Evolutionary conservation across 2,888 invertebrate genomes (phyloP), one percentile per base, ranked within the genome.

Genomic region (Phrixothrix hirtus): DNA sequence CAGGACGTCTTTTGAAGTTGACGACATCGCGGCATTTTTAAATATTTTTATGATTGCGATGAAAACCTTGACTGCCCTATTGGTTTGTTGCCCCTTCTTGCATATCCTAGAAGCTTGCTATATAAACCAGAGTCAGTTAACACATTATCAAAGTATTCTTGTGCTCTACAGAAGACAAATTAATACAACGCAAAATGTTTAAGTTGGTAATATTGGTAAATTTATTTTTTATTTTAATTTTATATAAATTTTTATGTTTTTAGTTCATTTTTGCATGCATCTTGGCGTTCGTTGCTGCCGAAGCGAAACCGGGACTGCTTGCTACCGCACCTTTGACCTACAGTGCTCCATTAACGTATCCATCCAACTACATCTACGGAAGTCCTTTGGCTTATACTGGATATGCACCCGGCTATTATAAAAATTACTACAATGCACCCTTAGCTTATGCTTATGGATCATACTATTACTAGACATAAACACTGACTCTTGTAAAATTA

Each of bases 241-340:
- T n/a, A 7, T 39, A 16, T 11, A 9, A 30, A 12, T 15, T 32
- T 44, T 14, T 10, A 45, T n/a, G 43, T 53, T 75, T 74, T 4
- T 68, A 80, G 80, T 61, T 80, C 32, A 66, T 79, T 51, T 61
- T 80, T 38, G 73, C 79, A 57, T 76, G 77, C 45, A 61, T 79
- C 17, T 43, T 79, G 67, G 76, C 80, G 44, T 10, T 82, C 61
- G 72, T 78, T 50, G 61, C 79, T 67, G 78, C 54, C 14, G 72
- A 76, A 67, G 78, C 54, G 9, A 72, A 76, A 66, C 72, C 83
- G 14, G 50, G 53, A 5, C 16, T 57, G 68, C 55, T 74, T 70
- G 6, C 70, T 68, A 58, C 74, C 70, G 57, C 74, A 71, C 47
- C 55, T 6, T 12, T 55, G 10, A 38, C 51, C 9, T 55, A 55